Percentiles rank a stretch among this genome's conserved stretches.
Conservation (phyloP, 1,140 invertebrate species). For the Propsilocerus akamusi region DNA sequence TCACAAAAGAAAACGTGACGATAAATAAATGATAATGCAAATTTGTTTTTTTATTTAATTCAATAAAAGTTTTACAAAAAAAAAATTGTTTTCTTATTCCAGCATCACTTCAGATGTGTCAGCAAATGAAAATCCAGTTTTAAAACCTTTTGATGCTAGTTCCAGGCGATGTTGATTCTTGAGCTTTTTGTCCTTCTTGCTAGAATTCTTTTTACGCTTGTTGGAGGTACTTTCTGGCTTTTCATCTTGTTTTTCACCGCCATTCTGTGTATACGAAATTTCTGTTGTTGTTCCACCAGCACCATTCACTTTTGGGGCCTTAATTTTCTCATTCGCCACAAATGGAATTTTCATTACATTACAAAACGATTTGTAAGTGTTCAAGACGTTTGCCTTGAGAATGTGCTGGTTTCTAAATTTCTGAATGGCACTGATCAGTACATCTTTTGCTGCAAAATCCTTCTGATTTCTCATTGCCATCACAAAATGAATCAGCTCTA, state of each 20-base stretch:
- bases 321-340: conserved; percentile 1
- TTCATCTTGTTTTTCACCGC: not conserved
- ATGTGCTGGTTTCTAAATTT: not conserved
- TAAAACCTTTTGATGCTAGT: conserved; percentile 9
- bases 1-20: not conserved
- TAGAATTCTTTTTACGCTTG: conserved; percentile 5
- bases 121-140: conserved; percentile 7
- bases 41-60: not conserved
- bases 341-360: not conserved
- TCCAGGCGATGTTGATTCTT: conserved; percentile 10
- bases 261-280: too few relatives aligned
- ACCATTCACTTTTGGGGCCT: not conserved
- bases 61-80: not conserved
- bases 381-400: not conserved
- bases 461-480: not conserved
- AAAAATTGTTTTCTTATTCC: not conserved
- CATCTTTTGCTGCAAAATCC: conserved; percentile 13
- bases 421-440: conserved; percentile 15
- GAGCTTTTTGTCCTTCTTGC: conserved; percentile 9
- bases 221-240: not conserved
- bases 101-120: not conserved
- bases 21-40: not conserved
- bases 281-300: not conserved
- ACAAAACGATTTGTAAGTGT: not conserved
- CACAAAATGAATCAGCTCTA: conserved; percentile 8